phyloP scores from a whole-genome alignment of 1,140 invertebrate genomes.

The Drosophila biarmipes region DNA sequence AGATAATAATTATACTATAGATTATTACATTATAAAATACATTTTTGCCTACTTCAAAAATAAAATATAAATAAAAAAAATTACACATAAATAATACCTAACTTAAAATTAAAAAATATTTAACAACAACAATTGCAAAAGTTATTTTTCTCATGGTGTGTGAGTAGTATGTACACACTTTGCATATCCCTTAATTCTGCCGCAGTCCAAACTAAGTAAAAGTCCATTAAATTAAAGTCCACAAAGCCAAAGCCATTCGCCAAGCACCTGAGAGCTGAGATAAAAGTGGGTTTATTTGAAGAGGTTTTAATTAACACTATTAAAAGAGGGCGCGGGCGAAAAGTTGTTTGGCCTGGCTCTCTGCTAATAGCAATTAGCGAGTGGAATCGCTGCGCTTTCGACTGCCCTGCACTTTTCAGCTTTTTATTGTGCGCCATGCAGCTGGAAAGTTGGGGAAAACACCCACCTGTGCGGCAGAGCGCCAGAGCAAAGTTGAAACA shows the following conservation, averaged over 20 bases:
- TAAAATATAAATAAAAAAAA: no score
- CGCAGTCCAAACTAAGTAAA: not conserved
- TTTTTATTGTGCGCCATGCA: constrained; percentile 13
- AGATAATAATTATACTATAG: no score
- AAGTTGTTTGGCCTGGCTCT: constrained; percentile 16
- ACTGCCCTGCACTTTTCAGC: constrained; percentile 14
- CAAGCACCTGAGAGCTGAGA: constrained; percentile 1
- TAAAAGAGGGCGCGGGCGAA: not conserved
- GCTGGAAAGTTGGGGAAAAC: not conserved
- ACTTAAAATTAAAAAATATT: no score
- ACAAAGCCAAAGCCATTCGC: not conserved
- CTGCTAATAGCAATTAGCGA: constrained; percentile 43
- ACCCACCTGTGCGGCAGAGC: constrained; percentile 1
- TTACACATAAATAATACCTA: no score
- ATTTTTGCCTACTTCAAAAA: no score
- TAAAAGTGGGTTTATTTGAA: constrained; percentile 37
- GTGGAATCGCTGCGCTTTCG: constrained; percentile 20
- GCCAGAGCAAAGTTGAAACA: constrained; percentile 10
- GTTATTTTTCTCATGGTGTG: no score
- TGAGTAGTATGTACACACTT: no score
- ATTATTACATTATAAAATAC: no score
- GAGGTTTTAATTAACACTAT: constrained; percentile 49
- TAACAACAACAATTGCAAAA: not conserved
- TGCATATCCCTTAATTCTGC: no score
- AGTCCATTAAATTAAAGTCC: constrained; percentile 6